Conservation (phyloP, 2,797 vertebrate species). For the Cirrhinus molitorella region DNA sequence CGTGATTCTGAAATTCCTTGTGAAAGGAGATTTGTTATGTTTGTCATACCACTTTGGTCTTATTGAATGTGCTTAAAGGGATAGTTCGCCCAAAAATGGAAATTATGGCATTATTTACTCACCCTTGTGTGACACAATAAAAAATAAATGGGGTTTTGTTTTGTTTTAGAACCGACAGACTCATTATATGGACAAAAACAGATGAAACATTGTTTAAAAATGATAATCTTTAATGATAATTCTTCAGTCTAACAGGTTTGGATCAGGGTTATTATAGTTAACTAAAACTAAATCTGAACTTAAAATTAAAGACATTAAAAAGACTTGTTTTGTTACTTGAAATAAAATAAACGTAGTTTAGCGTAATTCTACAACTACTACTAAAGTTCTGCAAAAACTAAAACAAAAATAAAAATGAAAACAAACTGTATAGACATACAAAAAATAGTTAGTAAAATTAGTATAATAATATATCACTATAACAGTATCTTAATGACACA, state of each 20-base stretch:
- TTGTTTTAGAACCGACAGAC: background rate
- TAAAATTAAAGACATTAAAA: background rate
- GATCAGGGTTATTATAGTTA: background rate
- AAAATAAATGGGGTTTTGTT: background rate
- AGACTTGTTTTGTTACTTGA: background rate
- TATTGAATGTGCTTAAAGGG: background rate
- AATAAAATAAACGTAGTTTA: background rate
- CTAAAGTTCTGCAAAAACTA: background rate
- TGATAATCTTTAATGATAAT: background rate
- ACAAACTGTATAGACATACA: background rate
- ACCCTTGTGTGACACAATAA: background rate
- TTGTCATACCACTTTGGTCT: slow-evolving; percentile 29
- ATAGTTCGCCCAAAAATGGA: background rate
- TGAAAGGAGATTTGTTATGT: slow-evolving; percentile 69
- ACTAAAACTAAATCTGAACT: background rate
- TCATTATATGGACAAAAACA: background rate
- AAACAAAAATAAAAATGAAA: background rate
- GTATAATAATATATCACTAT: too few relatives aligned
- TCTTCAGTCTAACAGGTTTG: background rate
- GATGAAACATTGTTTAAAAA: background rate
- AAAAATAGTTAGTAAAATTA: too few relatives aligned
- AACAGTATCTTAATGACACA: too few relatives aligned
- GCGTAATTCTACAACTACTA: background rate
- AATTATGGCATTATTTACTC: slow-evolving; percentile 9
- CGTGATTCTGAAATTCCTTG: slow-evolving; percentile 67